phyloP scores from a whole-genome alignment of 2,888 invertebrate genomes.

The Diarsia brunnea region DNA sequence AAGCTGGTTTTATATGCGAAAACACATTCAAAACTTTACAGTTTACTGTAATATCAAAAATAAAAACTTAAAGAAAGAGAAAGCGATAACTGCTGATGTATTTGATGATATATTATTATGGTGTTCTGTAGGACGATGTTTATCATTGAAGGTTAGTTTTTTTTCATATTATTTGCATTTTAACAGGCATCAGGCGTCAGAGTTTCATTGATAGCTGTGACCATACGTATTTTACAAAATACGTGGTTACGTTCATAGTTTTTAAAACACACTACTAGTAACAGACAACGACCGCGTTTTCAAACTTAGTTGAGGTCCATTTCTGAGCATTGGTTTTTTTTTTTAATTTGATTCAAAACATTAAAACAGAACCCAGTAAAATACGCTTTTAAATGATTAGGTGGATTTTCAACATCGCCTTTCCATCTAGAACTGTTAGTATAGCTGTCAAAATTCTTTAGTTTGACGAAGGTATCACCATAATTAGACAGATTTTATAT shows the following conservation, averaged over 20 bases:
- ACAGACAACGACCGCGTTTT: neutral
- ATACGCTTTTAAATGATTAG: neutral
- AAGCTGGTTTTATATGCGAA: conserved; percentile 40
- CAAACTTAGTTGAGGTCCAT: neutral
- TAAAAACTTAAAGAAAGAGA: neutral
- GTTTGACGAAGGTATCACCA: no score
- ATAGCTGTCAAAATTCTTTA: neutral
- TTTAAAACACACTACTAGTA: neutral
- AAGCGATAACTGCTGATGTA: neutral
- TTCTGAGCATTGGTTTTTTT: no score
- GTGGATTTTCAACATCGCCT: neutral
- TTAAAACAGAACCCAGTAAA: neutral
- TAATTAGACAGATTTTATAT: no score
- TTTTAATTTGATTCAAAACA: no score
- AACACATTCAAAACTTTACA: conserved; percentile 18
- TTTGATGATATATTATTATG: neutral
- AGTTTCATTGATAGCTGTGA: neutral
- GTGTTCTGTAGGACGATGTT: conserved; percentile 24
- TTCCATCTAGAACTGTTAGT: neutral
- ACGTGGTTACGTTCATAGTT: neutral
- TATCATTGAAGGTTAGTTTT: neutral
- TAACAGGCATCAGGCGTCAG: neutral
- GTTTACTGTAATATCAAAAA: neutral
- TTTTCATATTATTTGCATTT: neutral
- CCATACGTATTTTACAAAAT: neutral